These are phyloP conservation scores for Philaenus spumarius DNA, from an alignment of 1,140 invertebrate species.

Conservation along the genomic window DNA sequence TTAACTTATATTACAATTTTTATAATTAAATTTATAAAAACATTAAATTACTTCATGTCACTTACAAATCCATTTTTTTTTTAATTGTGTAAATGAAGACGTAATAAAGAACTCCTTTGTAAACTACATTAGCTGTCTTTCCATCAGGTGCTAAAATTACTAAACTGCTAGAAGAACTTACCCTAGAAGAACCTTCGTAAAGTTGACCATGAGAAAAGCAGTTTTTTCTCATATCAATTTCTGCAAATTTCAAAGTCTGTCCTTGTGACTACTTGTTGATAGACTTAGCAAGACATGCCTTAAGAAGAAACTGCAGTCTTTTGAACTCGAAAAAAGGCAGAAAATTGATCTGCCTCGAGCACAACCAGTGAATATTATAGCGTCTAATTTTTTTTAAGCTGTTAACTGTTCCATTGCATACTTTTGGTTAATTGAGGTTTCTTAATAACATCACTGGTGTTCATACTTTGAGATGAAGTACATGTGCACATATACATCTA, in stretches of 20 bases:
- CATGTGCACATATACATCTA: slow-evolving; percentile 24
- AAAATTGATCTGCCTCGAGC: slow-evolving; percentile 33
- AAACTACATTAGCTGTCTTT: slow-evolving; percentile 22
- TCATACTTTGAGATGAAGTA: slow-evolving; percentile 33
- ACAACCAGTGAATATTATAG: slow-evolving; percentile 36
- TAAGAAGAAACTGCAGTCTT: slow-evolving; percentile 39
- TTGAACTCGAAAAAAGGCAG: slow-evolving; percentile 13
- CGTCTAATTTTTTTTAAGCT: slow-evolving; percentile 27
- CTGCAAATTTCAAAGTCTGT: slow-evolving; percentile 32
- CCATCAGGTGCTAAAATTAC: slow-evolving; percentile 15
- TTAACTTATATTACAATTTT: too few relatives aligned
- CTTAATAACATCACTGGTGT: slow-evolving; percentile 40
- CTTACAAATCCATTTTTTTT: too few relatives aligned
- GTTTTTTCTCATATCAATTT: slow-evolving; percentile 24
- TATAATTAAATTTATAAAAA: too few relatives aligned
- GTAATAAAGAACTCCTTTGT: too few relatives aligned
- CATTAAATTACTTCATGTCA: too few relatives aligned
- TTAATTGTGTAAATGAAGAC: too few relatives aligned
- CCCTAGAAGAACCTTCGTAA: slow-evolving; percentile 33
- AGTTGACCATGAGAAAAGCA: slow-evolving; percentile 36
- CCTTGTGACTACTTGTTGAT: slow-evolving; percentile 51
- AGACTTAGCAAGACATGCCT: slow-evolving; percentile 40
- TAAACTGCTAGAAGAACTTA: background rate
- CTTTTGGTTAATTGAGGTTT: slow-evolving; percentile 39
- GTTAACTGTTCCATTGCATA: slow-evolving; percentile 38